Conservation (phyloP, 2,797 vertebrate genomes). For the Falco biarmicus region DNA sequence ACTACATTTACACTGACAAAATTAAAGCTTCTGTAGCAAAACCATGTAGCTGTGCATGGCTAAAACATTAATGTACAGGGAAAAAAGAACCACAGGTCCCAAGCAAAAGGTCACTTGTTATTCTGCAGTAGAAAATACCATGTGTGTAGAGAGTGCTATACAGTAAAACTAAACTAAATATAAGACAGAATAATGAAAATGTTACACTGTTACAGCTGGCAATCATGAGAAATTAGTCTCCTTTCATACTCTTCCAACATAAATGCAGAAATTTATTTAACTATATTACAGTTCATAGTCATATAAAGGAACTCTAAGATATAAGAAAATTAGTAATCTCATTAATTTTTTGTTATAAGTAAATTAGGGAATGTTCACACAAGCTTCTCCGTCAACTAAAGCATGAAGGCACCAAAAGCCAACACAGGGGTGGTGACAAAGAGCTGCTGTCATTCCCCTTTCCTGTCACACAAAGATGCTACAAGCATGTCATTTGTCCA, state of each 20-base stretch:
- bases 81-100: background rate
- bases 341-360: background rate
- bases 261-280: background rate
- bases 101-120: background rate
- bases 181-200: background rate
- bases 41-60: rapidly evolving
- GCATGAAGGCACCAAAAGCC: background rate
- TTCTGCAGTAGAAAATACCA: background rate
- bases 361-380: background rate
- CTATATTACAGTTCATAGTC: background rate
- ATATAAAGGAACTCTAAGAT: background rate
- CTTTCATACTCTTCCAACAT: background rate
- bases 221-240: background rate
- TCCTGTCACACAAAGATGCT: background rate
- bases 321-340: background rate
- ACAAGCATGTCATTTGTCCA: rapidly evolving
- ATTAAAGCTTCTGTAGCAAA: background rate
- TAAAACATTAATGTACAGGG: background rate
- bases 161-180: background rate
- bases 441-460: background rate
- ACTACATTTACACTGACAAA: background rate
- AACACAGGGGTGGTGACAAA: background rate
- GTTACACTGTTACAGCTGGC: background rate
- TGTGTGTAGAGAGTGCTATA: background rate
- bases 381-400: background rate